phyloP scores from a whole-genome alignment of 2,888 invertebrate genomes.

The Tetropium fuscum region DNA sequence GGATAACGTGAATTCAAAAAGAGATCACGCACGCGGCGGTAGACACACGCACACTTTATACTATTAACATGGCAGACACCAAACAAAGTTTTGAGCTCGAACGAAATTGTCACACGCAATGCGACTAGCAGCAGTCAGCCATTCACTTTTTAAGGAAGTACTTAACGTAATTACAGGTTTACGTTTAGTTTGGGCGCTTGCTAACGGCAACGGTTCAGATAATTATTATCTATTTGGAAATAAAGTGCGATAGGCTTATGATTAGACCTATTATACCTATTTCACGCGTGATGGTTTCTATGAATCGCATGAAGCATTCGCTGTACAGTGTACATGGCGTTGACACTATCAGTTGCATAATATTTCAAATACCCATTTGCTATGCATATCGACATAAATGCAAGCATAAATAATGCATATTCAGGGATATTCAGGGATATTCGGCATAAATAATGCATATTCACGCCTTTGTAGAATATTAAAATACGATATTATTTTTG shows the following conservation, averaged over 20 bases:
- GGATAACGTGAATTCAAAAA: conserved; percentile 21
- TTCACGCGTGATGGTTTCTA: conserved; percentile 31
- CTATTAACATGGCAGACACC: conserved; percentile 25
- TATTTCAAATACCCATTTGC: conserved; percentile 11
- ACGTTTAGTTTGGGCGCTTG: conserved; percentile 32
- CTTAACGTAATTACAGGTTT: conserved; percentile 37
- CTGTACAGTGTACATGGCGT: conserved; percentile 23
- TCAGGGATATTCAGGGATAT: background rate
- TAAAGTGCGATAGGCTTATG: conserved; percentile 28
- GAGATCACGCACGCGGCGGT: conserved; percentile 18
- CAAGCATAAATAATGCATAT: background rate
- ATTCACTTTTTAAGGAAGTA: conserved; percentile 37
- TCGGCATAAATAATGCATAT: no score
- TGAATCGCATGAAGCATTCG: conserved; percentile 18
- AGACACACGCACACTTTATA: conserved; percentile 19
- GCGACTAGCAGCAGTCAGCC: conserved; percentile 31
- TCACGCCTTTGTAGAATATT: no score
- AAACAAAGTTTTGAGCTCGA: conserved; percentile 23
- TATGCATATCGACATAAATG: background rate
- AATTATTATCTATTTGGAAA: conserved; percentile 30
- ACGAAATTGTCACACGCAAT: conserved; percentile 42
- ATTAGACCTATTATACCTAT: conserved; percentile 30
- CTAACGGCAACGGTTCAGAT: conserved; percentile 10
- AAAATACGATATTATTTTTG: no score
- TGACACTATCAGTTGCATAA: conserved; percentile 32